A percentile compares a stretch with the other conserved stretches of the same genome.
Evolutionary conservation across 2,888 invertebrate species (phyloP).

Genomic region (Diploptera punctata): DNA sequence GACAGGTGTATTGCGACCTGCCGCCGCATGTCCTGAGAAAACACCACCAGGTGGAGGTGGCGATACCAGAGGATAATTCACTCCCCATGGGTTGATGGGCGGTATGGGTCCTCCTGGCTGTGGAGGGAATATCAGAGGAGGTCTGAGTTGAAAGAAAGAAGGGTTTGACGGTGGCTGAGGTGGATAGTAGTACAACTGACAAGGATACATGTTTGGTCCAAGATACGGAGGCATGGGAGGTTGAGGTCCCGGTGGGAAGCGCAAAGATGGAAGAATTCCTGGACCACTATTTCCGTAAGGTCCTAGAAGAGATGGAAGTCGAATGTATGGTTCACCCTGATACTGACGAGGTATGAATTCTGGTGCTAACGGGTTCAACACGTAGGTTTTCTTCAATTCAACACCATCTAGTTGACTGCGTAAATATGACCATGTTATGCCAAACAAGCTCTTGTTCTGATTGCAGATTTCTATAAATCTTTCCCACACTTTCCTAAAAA

Average conservation of each 20-base stretch:
- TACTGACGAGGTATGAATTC: conserved; percentile 75
- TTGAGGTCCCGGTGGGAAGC: conserved; percentile 6
- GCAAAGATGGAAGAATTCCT: conserved; percentile 7
- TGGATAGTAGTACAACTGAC: conserved; percentile 41
- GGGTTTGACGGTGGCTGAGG: conserved; percentile 39
- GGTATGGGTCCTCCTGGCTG: conserved; percentile 27
- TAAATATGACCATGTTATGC: conserved; percentile 72
- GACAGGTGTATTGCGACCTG: conserved; percentile 42
- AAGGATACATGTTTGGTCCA: conserved; percentile 12
- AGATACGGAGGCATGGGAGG: conserved; percentile 25
- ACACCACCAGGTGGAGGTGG: conserved; percentile 42
- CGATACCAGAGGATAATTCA: conserved; percentile 46
- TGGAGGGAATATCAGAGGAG: conserved; percentile 35
- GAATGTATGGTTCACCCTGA: conserved; percentile 50
- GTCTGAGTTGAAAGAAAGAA: conserved; percentile 35
- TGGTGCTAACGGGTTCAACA: conserved; percentile 81
- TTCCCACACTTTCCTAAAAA: conserved; percentile 77
- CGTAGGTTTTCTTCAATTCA: conserved; percentile 75
- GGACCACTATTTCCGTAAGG: conserved; percentile 37
- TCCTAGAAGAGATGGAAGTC: conserved; percentile 43
- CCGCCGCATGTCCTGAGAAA: neutral
- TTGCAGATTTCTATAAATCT: conserved; percentile 75
- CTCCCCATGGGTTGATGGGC: conserved; percentile 46
- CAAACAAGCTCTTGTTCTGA: conserved; percentile 72
- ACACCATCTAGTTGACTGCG: conserved; percentile 74